Conservation (phyloP, 2,888 invertebrate species). For the Empis stercorea region DNA sequence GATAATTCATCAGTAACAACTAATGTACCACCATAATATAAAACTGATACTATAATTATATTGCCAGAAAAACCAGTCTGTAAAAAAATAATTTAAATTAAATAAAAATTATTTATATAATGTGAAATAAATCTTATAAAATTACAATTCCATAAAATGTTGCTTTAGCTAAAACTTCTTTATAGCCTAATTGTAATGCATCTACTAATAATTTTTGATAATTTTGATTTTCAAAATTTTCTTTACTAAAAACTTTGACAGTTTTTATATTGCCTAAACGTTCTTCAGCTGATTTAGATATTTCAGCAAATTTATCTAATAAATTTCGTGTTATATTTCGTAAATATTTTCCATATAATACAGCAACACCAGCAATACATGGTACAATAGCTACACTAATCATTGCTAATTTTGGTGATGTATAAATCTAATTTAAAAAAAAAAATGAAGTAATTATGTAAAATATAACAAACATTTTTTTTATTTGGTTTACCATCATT, state of each 20-base stretch:
- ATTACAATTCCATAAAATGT: constrained; percentile 81
- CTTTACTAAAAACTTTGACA: constrained; percentile 85
- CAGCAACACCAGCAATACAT: constrained; percentile 72
- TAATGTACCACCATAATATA: constrained; percentile 86
- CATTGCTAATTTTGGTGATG: constrained; percentile 76
- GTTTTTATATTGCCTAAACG: constrained; percentile 83
- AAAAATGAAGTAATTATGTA: constrained; percentile 6
- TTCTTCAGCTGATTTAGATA: constrained; percentile 73
- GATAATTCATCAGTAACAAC: constrained; percentile 64
- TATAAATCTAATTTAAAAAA: constrained; percentile 62
- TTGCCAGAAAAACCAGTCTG: constrained; percentile 84
- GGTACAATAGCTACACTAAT: constrained; percentile 83
- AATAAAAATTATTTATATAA: constrained; percentile 8
- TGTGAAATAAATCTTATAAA: constrained; percentile 1
- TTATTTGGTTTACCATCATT: constrained; percentile 99
- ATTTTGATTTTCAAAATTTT: constrained; percentile 55
- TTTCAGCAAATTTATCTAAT: constrained; percentile 53
- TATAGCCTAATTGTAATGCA: constrained; percentile 66
- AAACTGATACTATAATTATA: constrained; percentile 73
- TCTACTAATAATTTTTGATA: constrained; percentile 57
- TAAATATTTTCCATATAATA: constrained; percentile 72
- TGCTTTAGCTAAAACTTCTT: constrained; percentile 75
- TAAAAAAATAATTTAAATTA: constrained; percentile 17
- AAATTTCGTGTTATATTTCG: constrained; percentile 69
- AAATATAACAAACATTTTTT: no score